A percentile compares a stretch with the other conserved stretches of the same genome.
These are phyloP conservation scores for Dorcus parallelipipedus DNA, from an alignment of 2,888 invertebrate genomes.

Conservation along the genomic window DNA sequence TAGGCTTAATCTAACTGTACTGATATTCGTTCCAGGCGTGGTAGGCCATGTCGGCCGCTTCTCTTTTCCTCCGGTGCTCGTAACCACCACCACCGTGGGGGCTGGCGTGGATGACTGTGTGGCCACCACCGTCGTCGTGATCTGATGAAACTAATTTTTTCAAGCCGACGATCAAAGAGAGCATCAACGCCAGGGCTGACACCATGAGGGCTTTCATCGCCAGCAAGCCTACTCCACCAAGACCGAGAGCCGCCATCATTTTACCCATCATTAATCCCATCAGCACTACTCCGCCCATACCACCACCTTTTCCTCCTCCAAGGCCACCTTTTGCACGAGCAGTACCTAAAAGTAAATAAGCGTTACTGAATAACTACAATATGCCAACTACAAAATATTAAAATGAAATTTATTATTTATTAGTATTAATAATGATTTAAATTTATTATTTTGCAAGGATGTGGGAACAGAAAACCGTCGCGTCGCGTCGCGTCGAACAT, in stretches of 20 bases:
- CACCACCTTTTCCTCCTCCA: constrained; percentile 47
- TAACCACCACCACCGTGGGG: constrained; percentile 53
- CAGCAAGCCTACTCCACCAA: constrained; percentile 70
- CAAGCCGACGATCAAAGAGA: constrained; percentile 71
- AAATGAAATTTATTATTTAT: neutral
- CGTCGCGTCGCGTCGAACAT: no score
- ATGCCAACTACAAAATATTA: neutral
- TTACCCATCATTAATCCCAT: constrained; percentile 76
- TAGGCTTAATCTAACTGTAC: constrained; percentile 17
- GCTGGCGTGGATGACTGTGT: constrained; percentile 53
- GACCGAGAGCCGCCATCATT: constrained; percentile 70
- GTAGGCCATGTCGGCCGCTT: constrained; percentile 46
- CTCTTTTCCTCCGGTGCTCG: constrained; percentile 52
- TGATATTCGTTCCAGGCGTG: constrained; percentile 49
- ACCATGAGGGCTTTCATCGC: constrained; percentile 66
- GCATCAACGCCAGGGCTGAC: constrained; percentile 70
- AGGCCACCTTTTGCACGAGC: constrained; percentile 58
- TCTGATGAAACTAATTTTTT: constrained; percentile 65
- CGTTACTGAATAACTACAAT: neutral
- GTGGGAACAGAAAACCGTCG: no score
- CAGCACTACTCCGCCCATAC: constrained; percentile 55
- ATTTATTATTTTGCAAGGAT: no score
- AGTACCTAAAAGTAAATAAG: constrained; percentile 49
- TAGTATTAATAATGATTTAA: neutral
- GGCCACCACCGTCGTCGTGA: constrained; percentile 47